A percentile compares a stretch with the other conserved stretches of the same genome.
Evolutionary conservation across 2,888 invertebrate genomes (phyloP).

Genomic region (Sarcophaga carnaria): DNA sequence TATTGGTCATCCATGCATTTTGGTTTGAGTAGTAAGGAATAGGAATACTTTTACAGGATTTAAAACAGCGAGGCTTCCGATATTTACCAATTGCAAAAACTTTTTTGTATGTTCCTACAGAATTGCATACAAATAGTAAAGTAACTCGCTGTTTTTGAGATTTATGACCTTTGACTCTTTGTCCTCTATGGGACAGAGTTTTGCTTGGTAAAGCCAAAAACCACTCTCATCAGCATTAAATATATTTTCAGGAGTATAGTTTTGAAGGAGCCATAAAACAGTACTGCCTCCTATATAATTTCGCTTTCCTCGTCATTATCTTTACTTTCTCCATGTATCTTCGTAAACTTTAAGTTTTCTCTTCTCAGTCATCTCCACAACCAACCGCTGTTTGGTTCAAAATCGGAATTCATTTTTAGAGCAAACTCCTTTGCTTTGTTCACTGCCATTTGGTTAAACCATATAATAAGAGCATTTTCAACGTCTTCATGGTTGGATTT

Average conservation of each 20-base stretch:
- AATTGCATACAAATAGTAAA: conserved; percentile 55
- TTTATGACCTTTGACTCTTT: conserved; percentile 10
- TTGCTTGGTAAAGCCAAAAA: conserved; percentile 50
- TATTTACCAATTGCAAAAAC: conserved; percentile 54
- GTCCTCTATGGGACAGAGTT: no score
- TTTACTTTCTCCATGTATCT: conserved; percentile 30
- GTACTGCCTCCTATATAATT: no score
- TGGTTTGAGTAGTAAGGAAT: conserved; percentile 55
- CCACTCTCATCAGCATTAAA: conserved; percentile 63
- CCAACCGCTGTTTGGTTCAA: conserved; percentile 25
- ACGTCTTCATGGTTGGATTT: conserved; percentile 15
- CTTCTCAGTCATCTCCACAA: conserved; percentile 14
- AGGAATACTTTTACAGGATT: conserved; percentile 40
- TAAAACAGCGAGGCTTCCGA: conserved; percentile 51
- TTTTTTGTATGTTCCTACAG: conserved; percentile 60
- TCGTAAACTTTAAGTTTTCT: conserved; percentile 7
- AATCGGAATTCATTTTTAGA: neutral
- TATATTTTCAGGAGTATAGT: conserved; percentile 43
- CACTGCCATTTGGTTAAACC: conserved; percentile 13
- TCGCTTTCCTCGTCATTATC: neutral
- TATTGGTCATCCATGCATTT: conserved; percentile 56
- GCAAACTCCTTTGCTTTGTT: conserved; percentile 31
- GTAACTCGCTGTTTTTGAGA: conserved; percentile 52
- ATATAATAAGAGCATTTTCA: neutral
- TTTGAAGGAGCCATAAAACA: neutral